These are phyloP conservation scores for Kryphioiulus occultus DNA, from an alignment of 2,888 invertebrate genomes.

Conservation along the genomic window DNA sequence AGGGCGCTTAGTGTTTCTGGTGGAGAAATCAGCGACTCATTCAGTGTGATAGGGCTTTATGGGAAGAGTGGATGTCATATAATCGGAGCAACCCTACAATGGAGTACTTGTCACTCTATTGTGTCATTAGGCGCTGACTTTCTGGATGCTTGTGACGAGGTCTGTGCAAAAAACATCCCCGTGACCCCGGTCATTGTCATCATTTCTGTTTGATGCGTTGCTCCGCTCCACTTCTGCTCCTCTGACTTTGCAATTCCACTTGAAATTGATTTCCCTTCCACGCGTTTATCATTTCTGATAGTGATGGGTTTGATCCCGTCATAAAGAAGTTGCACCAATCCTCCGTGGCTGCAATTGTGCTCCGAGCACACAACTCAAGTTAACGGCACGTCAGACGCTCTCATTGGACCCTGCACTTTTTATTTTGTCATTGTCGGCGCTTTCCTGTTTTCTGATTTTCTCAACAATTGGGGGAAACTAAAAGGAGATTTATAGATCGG, in stretches of 20 bases:
- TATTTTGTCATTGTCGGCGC: slow-evolving; percentile 45
- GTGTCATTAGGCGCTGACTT: slow-evolving; percentile 49
- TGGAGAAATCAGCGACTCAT: slow-evolving; percentile 46
- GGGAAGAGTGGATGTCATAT: slow-evolving; percentile 41
- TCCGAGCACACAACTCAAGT: slow-evolving; percentile 39
- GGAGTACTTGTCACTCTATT: slow-evolving; percentile 49
- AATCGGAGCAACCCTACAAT: slow-evolving; percentile 46
- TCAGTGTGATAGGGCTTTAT: slow-evolving; percentile 45
- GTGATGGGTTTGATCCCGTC: slow-evolving; percentile 49
- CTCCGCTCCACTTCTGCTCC: slow-evolving; percentile 37
- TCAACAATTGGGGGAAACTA: slow-evolving; percentile 43
- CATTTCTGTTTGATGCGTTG: slow-evolving; percentile 46
- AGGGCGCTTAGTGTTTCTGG: slow-evolving; percentile 42
- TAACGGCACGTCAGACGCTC: slow-evolving; percentile 3
- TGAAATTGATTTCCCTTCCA: slow-evolving; percentile 48
- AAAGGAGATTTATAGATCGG: slow-evolving; percentile 41
- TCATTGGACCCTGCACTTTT: slow-evolving; percentile 37
- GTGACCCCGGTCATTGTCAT: slow-evolving; percentile 46
- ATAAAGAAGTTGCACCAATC: slow-evolving; percentile 45
- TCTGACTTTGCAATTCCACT: slow-evolving; percentile 48
- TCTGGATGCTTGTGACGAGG: slow-evolving; percentile 41
- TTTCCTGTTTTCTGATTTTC: slow-evolving; percentile 47
- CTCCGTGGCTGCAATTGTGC: slow-evolving; percentile 42
- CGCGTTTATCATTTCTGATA: slow-evolving; percentile 50
- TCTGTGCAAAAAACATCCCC: neutral